phyloP scores from a whole-genome alignment of 2,888 invertebrate species.

The Oscheius myriophilus region DNA sequence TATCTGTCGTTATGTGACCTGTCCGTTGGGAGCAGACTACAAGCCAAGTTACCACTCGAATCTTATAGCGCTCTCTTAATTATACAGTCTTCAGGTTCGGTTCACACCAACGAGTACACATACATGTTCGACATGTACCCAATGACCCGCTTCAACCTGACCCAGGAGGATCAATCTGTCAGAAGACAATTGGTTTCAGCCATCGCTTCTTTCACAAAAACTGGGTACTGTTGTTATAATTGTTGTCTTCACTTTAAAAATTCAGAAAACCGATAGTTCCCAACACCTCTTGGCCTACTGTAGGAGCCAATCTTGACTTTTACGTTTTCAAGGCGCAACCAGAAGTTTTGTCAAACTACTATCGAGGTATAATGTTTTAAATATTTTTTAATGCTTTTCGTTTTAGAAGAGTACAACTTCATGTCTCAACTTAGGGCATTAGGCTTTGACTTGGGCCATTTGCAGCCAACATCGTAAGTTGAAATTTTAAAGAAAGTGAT shows the following conservation, averaged over 20 bases:
- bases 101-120: slow-evolving; percentile 28
- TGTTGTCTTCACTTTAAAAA: neutral
- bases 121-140: slow-evolving; percentile 30
- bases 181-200: slow-evolving; percentile 7
- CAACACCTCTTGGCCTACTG: slow-evolving; percentile 12
- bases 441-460: slow-evolving; percentile 10
- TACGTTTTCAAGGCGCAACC: slow-evolving; percentile 24
- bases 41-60: no score
- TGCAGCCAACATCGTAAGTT: slow-evolving; percentile 2
- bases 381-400: neutral
- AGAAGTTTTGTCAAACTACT: slow-evolving; percentile 19
- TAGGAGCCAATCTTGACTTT: slow-evolving; percentile 12
- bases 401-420: slow-evolving; percentile 18
- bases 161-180: slow-evolving; percentile 16
- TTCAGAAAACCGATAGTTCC: neutral
- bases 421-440: slow-evolving; percentile 10
- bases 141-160: slow-evolving; percentile 23
- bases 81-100: slow-evolving; percentile 28
- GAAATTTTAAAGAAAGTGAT: no score
- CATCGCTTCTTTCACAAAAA: slow-evolving; percentile 17
- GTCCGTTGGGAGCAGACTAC: no score
- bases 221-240: slow-evolving; percentile 13
- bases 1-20: no score
- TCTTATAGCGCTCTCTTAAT: no score
- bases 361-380: neutral